phyloP scores from a whole-genome alignment of 1,140 invertebrate species.

The Drosophila subpulchrella region DNA sequence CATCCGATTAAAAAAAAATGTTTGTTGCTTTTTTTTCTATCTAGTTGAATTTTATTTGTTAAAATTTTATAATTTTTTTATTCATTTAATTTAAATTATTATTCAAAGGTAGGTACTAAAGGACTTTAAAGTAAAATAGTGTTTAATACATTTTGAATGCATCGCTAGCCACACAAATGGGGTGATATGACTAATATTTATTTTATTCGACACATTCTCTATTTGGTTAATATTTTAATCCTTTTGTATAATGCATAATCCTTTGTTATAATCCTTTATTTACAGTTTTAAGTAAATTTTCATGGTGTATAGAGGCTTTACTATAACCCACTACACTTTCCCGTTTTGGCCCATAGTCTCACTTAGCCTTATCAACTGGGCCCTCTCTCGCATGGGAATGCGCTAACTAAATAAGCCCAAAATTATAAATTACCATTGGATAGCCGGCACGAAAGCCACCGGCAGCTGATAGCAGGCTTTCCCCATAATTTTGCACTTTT shows the following conservation, averaged over 20 bases:
- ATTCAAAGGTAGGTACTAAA: background rate
- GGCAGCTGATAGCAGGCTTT: constrained; percentile 55
- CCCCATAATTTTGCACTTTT: constrained; percentile 62
- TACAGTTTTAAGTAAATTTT: background rate
- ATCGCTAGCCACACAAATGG: too few species aligned
- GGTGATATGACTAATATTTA: too few species aligned
- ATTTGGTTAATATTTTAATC: too few species aligned
- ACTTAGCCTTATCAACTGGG: constrained; percentile 19
- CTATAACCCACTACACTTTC: constrained; percentile 2
- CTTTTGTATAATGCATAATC: too few species aligned
- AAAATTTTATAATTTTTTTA: background rate
- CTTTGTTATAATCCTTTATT: too few species aligned
- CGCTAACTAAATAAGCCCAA: constrained; percentile 45
- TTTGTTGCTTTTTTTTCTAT: too few species aligned
- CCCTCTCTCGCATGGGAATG: constrained; percentile 27
- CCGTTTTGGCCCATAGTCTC: background rate
- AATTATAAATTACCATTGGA: constrained; percentile 68
- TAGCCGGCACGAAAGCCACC: constrained; percentile 57
- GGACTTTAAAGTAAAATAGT: too few species aligned
- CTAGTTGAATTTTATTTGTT: too few species aligned
- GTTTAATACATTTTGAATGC: too few species aligned
- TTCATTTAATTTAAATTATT: background rate
- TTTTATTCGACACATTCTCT: too few species aligned
- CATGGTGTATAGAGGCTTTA: background rate
- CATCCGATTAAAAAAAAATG: too few species aligned